Percentiles rank a stretch among this genome's conserved stretches.
Conservation (phyloP, 2,888 invertebrate species). For the Hemistola chrysoprasaria region DNA sequence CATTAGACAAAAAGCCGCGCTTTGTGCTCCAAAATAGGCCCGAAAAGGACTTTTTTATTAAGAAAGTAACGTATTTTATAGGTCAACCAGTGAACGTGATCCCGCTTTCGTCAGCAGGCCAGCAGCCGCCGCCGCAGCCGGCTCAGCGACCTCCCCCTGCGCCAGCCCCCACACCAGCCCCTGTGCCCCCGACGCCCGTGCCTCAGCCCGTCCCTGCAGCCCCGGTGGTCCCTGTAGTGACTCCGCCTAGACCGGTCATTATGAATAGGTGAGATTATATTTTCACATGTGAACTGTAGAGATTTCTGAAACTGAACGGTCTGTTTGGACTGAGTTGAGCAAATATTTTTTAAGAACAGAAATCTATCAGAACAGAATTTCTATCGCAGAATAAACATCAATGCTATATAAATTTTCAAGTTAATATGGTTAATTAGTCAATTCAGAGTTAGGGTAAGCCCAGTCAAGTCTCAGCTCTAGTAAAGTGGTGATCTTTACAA, state of each 20-base stretch:
- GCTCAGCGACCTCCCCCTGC: conserved; percentile 27
- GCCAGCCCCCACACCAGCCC: conserved; percentile 19
- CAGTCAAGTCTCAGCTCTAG: no score
- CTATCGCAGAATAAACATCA: no score
- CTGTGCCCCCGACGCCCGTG: conserved; percentile 24
- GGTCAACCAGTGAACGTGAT: conserved; percentile 29
- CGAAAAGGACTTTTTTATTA: background rate
- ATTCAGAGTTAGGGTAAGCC: no score
- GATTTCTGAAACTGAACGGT: no score
- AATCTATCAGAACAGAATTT: no score
- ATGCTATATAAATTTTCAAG: no score
- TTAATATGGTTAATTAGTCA: no score
- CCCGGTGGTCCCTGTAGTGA: conserved; percentile 12
- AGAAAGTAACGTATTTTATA: conserved; percentile 1
- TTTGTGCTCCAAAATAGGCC: conserved; percentile 1
- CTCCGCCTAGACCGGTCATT: conserved; percentile 14
- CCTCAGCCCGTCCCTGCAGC: conserved; percentile 27
- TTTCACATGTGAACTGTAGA: no score
- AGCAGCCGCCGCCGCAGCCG: conserved; percentile 29
- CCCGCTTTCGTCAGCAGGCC: conserved; percentile 32
- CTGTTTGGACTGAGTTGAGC: no score
- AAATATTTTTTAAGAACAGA: no score
- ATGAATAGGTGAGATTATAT: conserved; percentile 11
- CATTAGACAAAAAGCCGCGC: no score
- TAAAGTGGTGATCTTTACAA: no score